These are phyloP conservation scores for Eupsittula cactorum DNA, from an alignment of 2,113 vertebrate genomes.

Conservation along the genomic window DNA sequence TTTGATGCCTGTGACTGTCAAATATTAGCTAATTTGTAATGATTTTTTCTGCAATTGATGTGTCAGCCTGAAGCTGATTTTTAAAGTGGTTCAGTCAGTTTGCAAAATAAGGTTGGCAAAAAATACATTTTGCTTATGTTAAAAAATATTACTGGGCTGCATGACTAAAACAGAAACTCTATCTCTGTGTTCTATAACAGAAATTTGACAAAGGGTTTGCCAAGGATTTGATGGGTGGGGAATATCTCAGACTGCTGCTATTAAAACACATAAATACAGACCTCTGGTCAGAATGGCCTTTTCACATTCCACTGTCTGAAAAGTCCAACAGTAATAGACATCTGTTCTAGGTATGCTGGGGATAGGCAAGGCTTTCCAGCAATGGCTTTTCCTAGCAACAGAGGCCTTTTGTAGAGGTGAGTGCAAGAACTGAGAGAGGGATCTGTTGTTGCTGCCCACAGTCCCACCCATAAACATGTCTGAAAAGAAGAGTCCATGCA, in stretches of 20 bases:
- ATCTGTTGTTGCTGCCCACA: neutral
- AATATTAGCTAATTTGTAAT: constrained; percentile 3
- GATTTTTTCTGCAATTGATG: neutral
- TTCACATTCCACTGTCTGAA: neutral
- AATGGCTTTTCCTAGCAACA: neutral
- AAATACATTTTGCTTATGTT: neutral
- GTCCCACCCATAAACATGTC: neutral
- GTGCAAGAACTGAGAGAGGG: neutral
- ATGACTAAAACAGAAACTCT: neutral
- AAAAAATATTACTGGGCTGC: neutral
- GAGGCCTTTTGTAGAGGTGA: neutral
- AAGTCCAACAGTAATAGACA: neutral
- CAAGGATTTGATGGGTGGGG: neutral
- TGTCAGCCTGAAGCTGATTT: neutral
- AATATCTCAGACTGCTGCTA: neutral
- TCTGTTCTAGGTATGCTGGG: neutral
- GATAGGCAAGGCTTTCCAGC: neutral
- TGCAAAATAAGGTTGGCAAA: constrained; percentile 5
- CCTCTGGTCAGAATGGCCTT: neutral
- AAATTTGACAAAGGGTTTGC: neutral
- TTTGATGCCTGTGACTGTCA: constrained; percentile 9
- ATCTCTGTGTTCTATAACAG: neutral
- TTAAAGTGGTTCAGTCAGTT: neutral
- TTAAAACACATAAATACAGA: neutral
- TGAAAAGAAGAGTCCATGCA: neutral